These are phyloP conservation scores for Callyntrura guangdongensis DNA, from an alignment of 2,888 invertebrate genomes.

Conservation along the genomic window DNA sequence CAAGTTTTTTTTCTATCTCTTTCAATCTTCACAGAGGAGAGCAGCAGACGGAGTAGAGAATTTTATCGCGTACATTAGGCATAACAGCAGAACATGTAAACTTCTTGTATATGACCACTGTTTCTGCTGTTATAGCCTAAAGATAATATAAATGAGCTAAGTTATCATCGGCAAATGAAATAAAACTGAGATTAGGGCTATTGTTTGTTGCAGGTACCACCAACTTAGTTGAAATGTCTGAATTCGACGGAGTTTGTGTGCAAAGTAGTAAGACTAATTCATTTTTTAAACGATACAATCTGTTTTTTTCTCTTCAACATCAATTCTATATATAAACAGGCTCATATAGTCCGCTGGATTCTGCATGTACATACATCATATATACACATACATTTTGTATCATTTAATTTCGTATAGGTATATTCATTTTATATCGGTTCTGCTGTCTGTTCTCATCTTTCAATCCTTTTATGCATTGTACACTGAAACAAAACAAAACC, in stretches of 20 bases:
- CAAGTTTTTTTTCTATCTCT: neutral
- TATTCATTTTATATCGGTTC: neutral
- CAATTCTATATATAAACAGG: neutral
- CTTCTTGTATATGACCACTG: neutral
- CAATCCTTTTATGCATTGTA: slow-evolving; percentile 22
- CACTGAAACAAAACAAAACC: neutral
- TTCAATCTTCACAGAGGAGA: neutral
- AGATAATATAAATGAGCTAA: neutral
- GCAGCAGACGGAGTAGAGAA: neutral
- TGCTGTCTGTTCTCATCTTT: slow-evolving; percentile 9
- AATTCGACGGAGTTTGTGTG: slow-evolving; percentile 7
- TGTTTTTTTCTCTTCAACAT: slow-evolving; percentile 20
- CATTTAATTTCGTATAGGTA: neutral
- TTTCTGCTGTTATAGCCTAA: neutral
- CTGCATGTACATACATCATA: neutral
- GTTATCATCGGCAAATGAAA: slow-evolving; percentile 5
- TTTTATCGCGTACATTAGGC: neutral
- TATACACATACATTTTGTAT: neutral
- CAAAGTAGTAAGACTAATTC: slow-evolving; percentile 17
- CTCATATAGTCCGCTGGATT: neutral
- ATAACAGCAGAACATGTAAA: slow-evolving; percentile 11
- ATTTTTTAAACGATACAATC: neutral
- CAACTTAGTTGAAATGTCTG: neutral
- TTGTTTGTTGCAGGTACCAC: slow-evolving; percentile 29
- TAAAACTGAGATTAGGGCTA: neutral